Base-by-base conservation (phyloP, 2,888 invertebrate species). In the Pollenia griseotomentosa region DNA sequence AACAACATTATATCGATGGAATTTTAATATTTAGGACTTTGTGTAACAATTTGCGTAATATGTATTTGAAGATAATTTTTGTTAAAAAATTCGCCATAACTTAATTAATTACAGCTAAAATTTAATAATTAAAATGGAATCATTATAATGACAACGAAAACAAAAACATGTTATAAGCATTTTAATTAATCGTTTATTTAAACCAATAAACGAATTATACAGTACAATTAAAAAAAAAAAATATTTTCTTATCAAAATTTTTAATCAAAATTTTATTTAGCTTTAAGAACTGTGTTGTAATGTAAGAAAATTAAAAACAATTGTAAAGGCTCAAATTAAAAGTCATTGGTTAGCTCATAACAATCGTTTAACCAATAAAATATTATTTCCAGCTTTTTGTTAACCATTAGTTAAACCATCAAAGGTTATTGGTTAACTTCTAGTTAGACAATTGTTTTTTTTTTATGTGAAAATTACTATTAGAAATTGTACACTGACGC, bases 111-210 rank as follows among this genome's bases (percentile, higher is more conserved):
- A 55, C 42, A 70, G 40, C 55, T 19, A 42, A 68, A 33, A 33
- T 48, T 66, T 44, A 59, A 68, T 40, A 11, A 46, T 33, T 57
- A 61, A 61, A 40, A 40, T 10, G 0, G 68, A 70, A 79, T 70
- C 42, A 61, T 51, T 61, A 51, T 61, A 57, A 68, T 68, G 40
- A 59, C 59, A 23, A 6, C 10, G 40, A n/a, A 46, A 51, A 59
- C 40, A 70, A 79, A 78, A 79, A 79, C 79, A 23, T 61, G 61
- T 51, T 79, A 40, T 33, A 48, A 61, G 61, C 51, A 70, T 51
- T 70, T 70, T 68, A 61, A 51, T 70, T 51, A 70, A 48, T 51
- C 40, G 51, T 57, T 51, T 68, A 53, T 66, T 68, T 46, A 11
- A 16, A 57, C 46, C 51, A 48, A 48, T 59, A 61, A 51, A 40